A percentile compares a stretch with the other conserved stretches of the same genome.
Evolutionary conservation across 1,140 invertebrate genomes (phyloP).

Genomic region (Dendroctonus ponderosae): DNA sequence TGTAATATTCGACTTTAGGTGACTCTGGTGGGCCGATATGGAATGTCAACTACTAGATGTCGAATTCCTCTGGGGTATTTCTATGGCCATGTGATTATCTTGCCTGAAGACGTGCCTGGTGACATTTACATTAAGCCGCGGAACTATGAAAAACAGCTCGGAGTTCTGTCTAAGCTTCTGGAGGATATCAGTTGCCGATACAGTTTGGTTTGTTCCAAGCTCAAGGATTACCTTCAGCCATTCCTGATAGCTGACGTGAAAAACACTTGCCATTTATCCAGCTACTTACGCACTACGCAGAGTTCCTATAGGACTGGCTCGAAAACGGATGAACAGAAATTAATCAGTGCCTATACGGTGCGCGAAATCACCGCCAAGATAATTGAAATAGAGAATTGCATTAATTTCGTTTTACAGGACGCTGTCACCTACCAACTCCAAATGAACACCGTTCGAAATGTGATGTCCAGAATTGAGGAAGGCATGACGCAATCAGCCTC

Average conservation of each 20-base stretch:
- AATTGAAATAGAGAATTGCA: neutral
- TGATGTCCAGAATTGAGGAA: slow-evolving; percentile 66
- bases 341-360: too few species aligned
- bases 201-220: slow-evolving; percentile 77
- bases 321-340: too few species aligned
- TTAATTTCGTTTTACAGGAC: slow-evolving; percentile 55
- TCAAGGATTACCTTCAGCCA: slow-evolving; percentile 73
- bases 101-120: slow-evolving; percentile 43
- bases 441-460: slow-evolving; percentile 71
- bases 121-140: slow-evolving; percentile 37
- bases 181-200: slow-evolving; percentile 82
- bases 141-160: slow-evolving; percentile 48
- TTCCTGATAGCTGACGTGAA: slow-evolving; percentile 73
- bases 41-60: slow-evolving; percentile 84
- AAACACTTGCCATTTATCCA: slow-evolving; percentile 76
- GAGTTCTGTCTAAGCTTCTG: slow-evolving; percentile 53
- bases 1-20: slow-evolving; percentile 53
- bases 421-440: slow-evolving; percentile 79
- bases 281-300: slow-evolving; percentile 57
- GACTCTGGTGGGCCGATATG: slow-evolving; percentile 84
- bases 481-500: slow-evolving; percentile 5
- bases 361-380: too few species aligned
- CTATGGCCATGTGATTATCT: slow-evolving; percentile 81
- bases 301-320: too few species aligned
- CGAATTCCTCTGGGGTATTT: slow-evolving; percentile 89